Conservation (phyloP, 2,888 invertebrate genomes). For the Pinctada fucata region DNA sequence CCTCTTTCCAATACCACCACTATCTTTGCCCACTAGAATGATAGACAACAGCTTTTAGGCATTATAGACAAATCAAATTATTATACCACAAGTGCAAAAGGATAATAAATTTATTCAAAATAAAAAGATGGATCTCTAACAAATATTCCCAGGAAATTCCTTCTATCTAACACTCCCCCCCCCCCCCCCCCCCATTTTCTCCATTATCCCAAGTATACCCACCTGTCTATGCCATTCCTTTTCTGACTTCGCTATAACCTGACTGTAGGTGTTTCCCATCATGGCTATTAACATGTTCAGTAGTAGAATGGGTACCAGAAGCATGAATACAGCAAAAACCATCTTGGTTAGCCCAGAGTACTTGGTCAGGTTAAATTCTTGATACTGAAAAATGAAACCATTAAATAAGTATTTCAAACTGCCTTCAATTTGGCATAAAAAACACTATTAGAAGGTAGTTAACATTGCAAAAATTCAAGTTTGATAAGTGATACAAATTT, state of each 20-base stretch:
- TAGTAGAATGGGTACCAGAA: constrained; percentile 95
- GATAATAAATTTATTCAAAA: too few relatives aligned
- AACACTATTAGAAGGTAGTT: too few relatives aligned
- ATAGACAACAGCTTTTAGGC: too few relatives aligned
- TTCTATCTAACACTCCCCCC: too few relatives aligned
- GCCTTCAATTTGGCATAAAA: not conserved
- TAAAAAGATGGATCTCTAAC: too few relatives aligned
- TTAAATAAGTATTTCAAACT: not conserved
- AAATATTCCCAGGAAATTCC: constrained; percentile 81
- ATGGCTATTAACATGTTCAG: constrained; percentile 99
- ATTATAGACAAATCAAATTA: too few relatives aligned
- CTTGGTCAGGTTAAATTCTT: constrained; percentile 91
- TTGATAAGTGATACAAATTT: too few relatives aligned
- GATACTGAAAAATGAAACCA: constrained; percentile 85
- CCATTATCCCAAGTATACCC: not conserved
- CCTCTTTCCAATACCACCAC: constrained; percentile 97
- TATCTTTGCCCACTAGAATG: constrained; percentile 95
- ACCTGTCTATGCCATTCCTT: constrained; percentile 92
- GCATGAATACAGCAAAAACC: constrained; percentile 98
- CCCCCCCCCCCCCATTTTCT: too few relatives aligned
- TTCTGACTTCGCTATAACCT: constrained; percentile 98
- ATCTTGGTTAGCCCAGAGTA: constrained; percentile 95
- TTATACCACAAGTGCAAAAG: too few relatives aligned
- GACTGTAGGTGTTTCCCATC: constrained; percentile 99
- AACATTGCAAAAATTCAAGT: too few relatives aligned